phyloP scores from a whole-genome alignment of 2,113 vertebrate genomes.

The Centropus unirufus region DNA sequence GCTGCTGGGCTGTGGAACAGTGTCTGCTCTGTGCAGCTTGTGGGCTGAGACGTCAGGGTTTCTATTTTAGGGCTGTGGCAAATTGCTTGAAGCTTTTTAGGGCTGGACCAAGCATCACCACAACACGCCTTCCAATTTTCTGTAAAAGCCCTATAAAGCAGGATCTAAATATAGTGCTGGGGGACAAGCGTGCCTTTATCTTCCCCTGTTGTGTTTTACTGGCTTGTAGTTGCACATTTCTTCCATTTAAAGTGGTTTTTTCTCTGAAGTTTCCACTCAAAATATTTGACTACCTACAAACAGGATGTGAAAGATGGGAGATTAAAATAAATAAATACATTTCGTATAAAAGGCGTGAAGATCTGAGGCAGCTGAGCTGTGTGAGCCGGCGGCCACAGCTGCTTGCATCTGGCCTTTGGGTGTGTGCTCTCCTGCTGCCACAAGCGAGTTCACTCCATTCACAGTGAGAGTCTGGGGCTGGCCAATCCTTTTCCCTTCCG shows the following conservation, averaged over 20 bases:
- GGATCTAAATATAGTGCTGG: conserved; percentile 57
- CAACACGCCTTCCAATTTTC: conserved; percentile 54
- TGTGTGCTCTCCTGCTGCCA: conserved; percentile 20
- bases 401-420: background rate
- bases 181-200: conserved; percentile 51
- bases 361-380: background rate
- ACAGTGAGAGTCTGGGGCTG: background rate
- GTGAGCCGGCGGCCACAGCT: background rate
- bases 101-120: conserved; percentile 52
- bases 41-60: background rate
- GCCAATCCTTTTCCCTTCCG: background rate
- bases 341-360: background rate
- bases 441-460: background rate
- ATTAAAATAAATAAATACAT: conserved; percentile 27
- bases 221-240: background rate
- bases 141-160: conserved; percentile 45
- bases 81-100: conserved; percentile 54
- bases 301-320: background rate
- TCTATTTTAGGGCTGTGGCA: conserved; percentile 49
- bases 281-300: conserved; percentile 39
- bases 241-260: conserved; percentile 16
- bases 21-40: conserved; percentile 47
- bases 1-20: conserved; percentile 40
- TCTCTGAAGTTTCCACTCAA: conserved; percentile 15
- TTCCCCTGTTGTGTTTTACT: conserved; percentile 5